A percentile compares a stretch with the other conserved stretches of the same genome.
These are phyloP conservation scores for Teleiodes luculella DNA, from an alignment of 2,888 invertebrate genomes.

Conservation along the genomic window DNA sequence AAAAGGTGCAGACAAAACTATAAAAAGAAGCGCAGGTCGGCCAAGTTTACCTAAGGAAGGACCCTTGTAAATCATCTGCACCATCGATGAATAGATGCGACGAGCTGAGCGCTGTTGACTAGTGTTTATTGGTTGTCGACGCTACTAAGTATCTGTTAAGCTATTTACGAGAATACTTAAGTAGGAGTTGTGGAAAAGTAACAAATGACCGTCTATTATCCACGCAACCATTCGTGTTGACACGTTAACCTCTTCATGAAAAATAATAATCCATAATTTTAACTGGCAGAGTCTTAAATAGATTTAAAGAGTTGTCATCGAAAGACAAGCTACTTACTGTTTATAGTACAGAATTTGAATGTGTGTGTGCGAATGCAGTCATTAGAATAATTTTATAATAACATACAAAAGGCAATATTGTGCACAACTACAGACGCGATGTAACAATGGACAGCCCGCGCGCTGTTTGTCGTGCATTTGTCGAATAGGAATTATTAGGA, in stretches of 20 bases:
- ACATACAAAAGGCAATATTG: constrained; percentile 59
- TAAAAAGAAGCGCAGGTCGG: constrained; percentile 74
- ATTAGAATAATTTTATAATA: constrained; percentile 58
- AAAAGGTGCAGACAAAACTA: constrained; percentile 71
- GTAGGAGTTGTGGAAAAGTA: constrained; percentile 37
- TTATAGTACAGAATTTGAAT: constrained; percentile 21
- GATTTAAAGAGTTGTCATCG: background rate
- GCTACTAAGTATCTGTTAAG: constrained; percentile 70
- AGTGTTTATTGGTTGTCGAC: constrained; percentile 72
- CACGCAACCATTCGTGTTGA: constrained; percentile 7
- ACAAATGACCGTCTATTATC: constrained; percentile 26
- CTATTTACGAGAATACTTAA: constrained; percentile 60
- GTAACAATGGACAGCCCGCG: constrained; percentile 72
- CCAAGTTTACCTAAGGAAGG: constrained; percentile 76
- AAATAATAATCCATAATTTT: constrained; percentile 24
- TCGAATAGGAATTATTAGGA: constrained; percentile 76
- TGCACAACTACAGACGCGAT: constrained; percentile 62
- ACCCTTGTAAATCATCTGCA: constrained; percentile 77
- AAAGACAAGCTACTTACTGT: constrained; percentile 14
- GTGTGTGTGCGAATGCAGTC: constrained; percentile 40
- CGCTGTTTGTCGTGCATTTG: constrained; percentile 78
- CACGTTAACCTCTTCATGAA: constrained; percentile 8
- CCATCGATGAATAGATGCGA: constrained; percentile 65
- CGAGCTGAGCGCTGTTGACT: constrained; percentile 72
- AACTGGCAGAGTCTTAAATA: constrained; percentile 12